Evolutionary conservation across 1,140 invertebrate genomes (phyloP), one percentile per base, ranked within the genome.

Genomic region (Dendroctonus ponderosae): DNA sequence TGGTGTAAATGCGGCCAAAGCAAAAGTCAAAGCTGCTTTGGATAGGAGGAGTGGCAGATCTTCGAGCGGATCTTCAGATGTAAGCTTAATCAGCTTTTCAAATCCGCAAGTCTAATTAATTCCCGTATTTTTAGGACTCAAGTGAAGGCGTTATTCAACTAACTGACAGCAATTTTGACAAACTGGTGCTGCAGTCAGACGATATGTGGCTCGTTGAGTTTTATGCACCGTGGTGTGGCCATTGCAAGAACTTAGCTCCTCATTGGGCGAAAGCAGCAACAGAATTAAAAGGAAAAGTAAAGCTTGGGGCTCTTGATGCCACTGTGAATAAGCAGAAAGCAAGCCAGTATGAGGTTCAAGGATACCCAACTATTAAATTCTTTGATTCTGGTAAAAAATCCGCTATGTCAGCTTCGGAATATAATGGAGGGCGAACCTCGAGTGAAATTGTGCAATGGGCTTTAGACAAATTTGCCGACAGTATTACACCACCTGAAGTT

Each of bases 171-270:
- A 98, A 98, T 80, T 99, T 99, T 78, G 90, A 97, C 67, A 88
- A 94, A 75, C 75, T 90, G 42, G 96, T 99, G 8, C 76, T 98
- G 58, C 84, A 94, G 56, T 94, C 92, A 5, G 91, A 96, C 11
- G 94, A 98, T 73, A 85, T 96, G 80, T 98, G 94, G 93, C 76
- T 99, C 54, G 94, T 99, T 5, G 96, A 98, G 79, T 99, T 99
- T 84, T 98, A 89, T 80, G 97, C 97, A 11, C 97, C 97, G 0
- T 96, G 93, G 93, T 97, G 94, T 79, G 93, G 93, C 15, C 93
- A 98, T 79, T 98, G 97, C 78, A 97, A 99, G 81, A 96, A 93
- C 77, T 82, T 99, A 9, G 95, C 91, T 52, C 97, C 97, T 0
- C 89, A 96, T 70, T 99, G 95, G 95, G 91, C 90, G 12, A 87